These are phyloP conservation scores for Harlomillsia oculata DNA, from an alignment of 1,140 invertebrate genomes.

Conservation along the genomic window DNA sequence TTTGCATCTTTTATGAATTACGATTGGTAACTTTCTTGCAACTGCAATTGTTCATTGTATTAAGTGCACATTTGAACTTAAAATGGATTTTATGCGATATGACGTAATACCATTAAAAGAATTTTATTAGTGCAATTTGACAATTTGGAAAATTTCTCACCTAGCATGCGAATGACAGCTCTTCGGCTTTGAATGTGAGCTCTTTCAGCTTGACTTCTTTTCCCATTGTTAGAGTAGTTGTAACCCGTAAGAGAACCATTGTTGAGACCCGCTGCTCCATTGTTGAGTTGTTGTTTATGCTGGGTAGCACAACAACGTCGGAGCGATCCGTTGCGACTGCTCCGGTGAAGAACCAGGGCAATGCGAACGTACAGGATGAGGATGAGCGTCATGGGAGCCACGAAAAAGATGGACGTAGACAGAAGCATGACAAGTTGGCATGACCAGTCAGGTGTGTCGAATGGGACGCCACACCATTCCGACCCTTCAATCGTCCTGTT, in stretches of 20 bases:
- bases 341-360: slow-evolving; percentile 32
- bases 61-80: not conserved
- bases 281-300: slow-evolving; percentile 22
- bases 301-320: slow-evolving; percentile 34
- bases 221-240: slow-evolving; percentile 16
- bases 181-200: slow-evolving; percentile 44
- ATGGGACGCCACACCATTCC: slow-evolving; percentile 35
- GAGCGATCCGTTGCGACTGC: slow-evolving; percentile 34
- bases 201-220: slow-evolving; percentile 33
- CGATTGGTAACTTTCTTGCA: no score
- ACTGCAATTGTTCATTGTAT: no score
- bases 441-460: slow-evolving; percentile 29
- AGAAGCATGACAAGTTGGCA: slow-evolving; percentile 34
- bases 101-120: not conserved
- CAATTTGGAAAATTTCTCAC: no score
- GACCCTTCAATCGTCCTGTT: slow-evolving; percentile 34
- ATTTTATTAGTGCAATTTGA: no score
- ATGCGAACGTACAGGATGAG: slow-evolving; percentile 35
- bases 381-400: slow-evolving; percentile 35
- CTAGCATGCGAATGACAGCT: slow-evolving; percentile 69
- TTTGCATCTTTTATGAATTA: no score
- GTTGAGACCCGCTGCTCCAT: slow-evolving; percentile 2
- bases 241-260: slow-evolving; percentile 1
- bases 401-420: slow-evolving; percentile 34
- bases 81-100: not conserved